phyloP scores from a whole-genome alignment of 1,140 invertebrate species.

The Rhopalosiphum maidis region DNA sequence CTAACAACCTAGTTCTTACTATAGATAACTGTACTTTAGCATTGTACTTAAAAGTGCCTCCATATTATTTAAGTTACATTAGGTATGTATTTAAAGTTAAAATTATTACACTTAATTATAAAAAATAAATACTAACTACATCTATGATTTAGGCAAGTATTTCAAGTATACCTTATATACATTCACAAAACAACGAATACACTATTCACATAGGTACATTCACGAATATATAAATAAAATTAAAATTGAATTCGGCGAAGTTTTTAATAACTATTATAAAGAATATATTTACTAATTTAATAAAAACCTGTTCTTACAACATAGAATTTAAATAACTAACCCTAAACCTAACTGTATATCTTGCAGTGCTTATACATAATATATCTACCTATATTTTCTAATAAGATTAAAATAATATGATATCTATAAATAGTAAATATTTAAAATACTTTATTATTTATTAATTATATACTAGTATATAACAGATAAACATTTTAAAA shows the following conservation, averaged over 20 bases:
- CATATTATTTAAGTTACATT: background rate
- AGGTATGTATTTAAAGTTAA: background rate
- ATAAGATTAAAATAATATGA: background rate
- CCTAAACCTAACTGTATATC: constrained; percentile 21
- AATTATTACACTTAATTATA: background rate
- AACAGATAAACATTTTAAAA: background rate
- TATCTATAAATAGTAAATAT: background rate
- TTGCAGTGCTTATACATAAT: background rate
- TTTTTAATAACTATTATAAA: background rate
- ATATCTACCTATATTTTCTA: background rate
- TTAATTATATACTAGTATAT: background rate
- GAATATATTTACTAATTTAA: constrained; percentile 19
- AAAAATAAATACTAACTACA: background rate
- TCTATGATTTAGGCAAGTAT: background rate
- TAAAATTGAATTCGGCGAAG: background rate
- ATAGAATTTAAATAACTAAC: background rate
- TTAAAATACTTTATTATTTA: background rate
- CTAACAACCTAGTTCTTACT: background rate
- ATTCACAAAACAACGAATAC: background rate
- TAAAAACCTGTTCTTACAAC: constrained; percentile 1
- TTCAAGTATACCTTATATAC: background rate
- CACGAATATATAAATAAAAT: background rate
- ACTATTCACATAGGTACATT: background rate
- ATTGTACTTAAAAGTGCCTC: background rate
- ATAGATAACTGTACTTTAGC: background rate